Evolutionary conservation across 2,888 invertebrate species (phyloP).

Genomic region (Chalcosyrphus nemorum): DNA sequence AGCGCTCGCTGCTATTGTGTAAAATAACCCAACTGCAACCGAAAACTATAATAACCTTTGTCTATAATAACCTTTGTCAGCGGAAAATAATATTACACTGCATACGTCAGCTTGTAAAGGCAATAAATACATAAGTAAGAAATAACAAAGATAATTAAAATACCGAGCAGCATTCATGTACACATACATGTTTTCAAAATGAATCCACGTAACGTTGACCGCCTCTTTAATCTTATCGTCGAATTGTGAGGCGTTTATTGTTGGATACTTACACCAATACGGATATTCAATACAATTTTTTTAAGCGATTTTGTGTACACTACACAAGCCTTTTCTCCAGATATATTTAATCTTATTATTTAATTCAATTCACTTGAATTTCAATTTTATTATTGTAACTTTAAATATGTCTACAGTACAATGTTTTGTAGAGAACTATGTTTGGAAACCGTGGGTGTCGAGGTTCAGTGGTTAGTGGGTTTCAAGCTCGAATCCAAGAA

Average conservation of each 20-base stretch:
- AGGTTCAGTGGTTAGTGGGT: no score
- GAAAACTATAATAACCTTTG: conserved; percentile 47
- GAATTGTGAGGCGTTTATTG: background rate
- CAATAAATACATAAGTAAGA: conserved; percentile 1
- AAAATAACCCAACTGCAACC: conserved; percentile 56
- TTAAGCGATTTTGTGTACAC: no score
- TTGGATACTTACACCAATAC: background rate
- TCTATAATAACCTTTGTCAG: no score
- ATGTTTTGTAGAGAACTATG: no score
- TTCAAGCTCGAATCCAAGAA: no score
- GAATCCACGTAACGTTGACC: conserved; percentile 2
- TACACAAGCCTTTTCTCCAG: no score
- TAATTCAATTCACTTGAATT: no score
- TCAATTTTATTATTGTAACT: no score
- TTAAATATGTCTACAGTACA: no score
- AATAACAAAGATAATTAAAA: conserved; percentile 25
- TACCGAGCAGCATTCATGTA: background rate
- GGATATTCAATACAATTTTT: no score
- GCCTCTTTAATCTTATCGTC: conserved; percentile 34
- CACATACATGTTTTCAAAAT: conserved; percentile 9
- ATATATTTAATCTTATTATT: no score
- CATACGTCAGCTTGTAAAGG: conserved; percentile 11
- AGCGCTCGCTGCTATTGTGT: conserved; percentile 28
- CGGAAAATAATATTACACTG: background rate
- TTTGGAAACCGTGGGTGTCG: no score